Evolutionary conservation across 2,888 invertebrate genomes (phyloP).

Genomic region (Leptopilina drosophilae): DNA sequence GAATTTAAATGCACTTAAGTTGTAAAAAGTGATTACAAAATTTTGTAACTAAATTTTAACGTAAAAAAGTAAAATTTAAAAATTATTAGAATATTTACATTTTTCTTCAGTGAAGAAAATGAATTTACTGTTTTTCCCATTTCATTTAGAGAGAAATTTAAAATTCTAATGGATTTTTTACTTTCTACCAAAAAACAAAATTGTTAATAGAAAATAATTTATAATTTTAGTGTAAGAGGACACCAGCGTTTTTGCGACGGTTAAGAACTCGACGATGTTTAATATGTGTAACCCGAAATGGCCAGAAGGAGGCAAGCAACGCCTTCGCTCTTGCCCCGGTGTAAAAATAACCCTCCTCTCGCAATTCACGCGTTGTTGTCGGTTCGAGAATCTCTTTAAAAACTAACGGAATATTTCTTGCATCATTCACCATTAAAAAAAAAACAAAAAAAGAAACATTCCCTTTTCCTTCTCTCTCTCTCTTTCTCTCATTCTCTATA

Average conservation of each 20-base stretch:
- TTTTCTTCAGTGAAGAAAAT: background rate
- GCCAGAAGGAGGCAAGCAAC: conserved; percentile 63
- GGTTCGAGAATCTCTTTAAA: conserved; percentile 42
- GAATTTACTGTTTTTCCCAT: background rate
- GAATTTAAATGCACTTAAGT: no score
- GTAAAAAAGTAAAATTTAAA: no score
- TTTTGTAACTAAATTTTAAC: no score
- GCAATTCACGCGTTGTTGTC: conserved; percentile 51
- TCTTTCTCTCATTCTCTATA: background rate
- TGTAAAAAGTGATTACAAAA: no score
- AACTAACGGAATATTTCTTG: conserved; percentile 36
- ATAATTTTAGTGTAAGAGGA: conserved; percentile 57
- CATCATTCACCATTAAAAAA: conserved; percentile 43
- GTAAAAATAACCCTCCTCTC: conserved; percentile 74
- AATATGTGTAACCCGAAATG: conserved; percentile 74
- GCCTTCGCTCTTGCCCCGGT: conserved; percentile 59
- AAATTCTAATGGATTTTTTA: no score
- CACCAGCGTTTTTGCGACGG: conserved; percentile 53
- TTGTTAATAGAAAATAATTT: conserved; percentile 9
- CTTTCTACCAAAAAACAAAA: background rate
- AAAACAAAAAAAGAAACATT: conserved; percentile 45
- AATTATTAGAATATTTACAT: no score
- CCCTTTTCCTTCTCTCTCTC: conserved; percentile 7
- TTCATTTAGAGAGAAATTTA: background rate
- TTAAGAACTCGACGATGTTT: conserved; percentile 60